Conservation (phyloP, 1,140 invertebrate genomes). For the Goniozus legneri region DNA sequence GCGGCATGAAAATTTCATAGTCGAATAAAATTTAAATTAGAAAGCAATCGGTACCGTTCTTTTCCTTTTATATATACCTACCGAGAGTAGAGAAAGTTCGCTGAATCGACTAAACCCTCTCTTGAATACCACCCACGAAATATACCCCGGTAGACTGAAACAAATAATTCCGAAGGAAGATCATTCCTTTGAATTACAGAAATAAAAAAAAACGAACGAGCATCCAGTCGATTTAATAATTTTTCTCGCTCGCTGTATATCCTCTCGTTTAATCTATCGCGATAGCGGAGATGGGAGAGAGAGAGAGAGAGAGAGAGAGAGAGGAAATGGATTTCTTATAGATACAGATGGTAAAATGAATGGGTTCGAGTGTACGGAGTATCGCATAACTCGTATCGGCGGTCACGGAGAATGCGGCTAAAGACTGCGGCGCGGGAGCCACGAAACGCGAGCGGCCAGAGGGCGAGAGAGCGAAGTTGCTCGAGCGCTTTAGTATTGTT, state of each 20-base stretch:
- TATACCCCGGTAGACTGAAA: slow-evolving; percentile 27
- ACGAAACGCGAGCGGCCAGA: slow-evolving; percentile 1
- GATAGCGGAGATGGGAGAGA: neutral
- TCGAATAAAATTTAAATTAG: neutral
- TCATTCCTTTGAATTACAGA: neutral
- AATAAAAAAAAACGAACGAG: neutral
- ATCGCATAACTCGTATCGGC: neutral
- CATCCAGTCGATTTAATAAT: too few species aligned
- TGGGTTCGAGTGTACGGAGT: neutral
- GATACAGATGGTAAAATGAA: too few species aligned
- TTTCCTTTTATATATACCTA: too few species aligned
- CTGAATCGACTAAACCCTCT: too few species aligned
- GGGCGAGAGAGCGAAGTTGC: slow-evolving; percentile 2
- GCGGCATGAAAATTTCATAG: neutral
- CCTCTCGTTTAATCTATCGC: too few species aligned
- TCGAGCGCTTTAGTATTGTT: slow-evolving; percentile 27
- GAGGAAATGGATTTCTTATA: too few species aligned
- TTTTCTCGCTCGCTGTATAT: too few species aligned
- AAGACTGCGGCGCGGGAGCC: neutral
- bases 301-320: neutral
- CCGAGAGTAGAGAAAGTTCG: too few species aligned
- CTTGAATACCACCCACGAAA: neutral
- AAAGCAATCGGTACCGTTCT: too few species aligned
- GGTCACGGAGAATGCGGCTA: neutral
- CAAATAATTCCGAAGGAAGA: neutral